phyloP scores from a whole-genome alignment of 1,140 invertebrate species.

The Spodoptera frugiperda region DNA sequence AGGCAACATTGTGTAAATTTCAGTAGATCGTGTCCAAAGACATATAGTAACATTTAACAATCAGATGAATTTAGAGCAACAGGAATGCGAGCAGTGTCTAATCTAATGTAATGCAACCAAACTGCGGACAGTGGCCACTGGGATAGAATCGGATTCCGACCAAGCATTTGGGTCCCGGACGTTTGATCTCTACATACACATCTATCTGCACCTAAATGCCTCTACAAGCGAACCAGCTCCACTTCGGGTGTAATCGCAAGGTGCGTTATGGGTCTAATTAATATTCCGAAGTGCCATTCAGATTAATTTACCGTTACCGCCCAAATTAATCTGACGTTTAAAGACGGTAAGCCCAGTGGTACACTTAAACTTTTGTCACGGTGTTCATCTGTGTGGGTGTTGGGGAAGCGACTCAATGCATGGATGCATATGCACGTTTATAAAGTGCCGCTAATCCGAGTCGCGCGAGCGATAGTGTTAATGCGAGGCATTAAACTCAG shows the following conservation, averaged over 20 bases:
- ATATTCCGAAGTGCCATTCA: slow-evolving; percentile 47
- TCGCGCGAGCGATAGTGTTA: slow-evolving; percentile 66
- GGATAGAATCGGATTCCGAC: slow-evolving; percentile 74
- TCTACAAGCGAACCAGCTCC: slow-evolving; percentile 26
- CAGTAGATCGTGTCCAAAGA: slow-evolving; percentile 16
- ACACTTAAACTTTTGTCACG: slow-evolving; percentile 12
- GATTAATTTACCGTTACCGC: slow-evolving; percentile 42
- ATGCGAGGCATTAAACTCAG: slow-evolving; percentile 61
- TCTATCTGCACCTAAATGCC: slow-evolving; percentile 35
- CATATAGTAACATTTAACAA: slow-evolving; percentile 24
- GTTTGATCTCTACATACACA: slow-evolving; percentile 54
- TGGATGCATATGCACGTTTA: slow-evolving; percentile 61
- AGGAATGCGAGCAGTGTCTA: slow-evolving; percentile 75
- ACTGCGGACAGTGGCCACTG: slow-evolving; percentile 70
- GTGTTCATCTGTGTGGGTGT: not conserved
- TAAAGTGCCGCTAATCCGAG: slow-evolving; percentile 59
- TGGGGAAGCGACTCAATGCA: slow-evolving; percentile 34
- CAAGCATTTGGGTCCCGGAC: slow-evolving; percentile 70
- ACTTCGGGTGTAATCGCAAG: slow-evolving; percentile 34
- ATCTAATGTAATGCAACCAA: slow-evolving; percentile 77
- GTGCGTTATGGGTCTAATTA: slow-evolving; percentile 40
- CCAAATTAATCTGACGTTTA: slow-evolving; percentile 50
- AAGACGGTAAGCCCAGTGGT: slow-evolving; percentile 44
- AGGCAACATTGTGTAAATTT: not conserved
- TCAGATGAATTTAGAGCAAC: slow-evolving; percentile 52